These are phyloP conservation scores for Yponomeuta sedellus DNA, from an alignment of 2,888 invertebrate species.

Conservation along the genomic window DNA sequence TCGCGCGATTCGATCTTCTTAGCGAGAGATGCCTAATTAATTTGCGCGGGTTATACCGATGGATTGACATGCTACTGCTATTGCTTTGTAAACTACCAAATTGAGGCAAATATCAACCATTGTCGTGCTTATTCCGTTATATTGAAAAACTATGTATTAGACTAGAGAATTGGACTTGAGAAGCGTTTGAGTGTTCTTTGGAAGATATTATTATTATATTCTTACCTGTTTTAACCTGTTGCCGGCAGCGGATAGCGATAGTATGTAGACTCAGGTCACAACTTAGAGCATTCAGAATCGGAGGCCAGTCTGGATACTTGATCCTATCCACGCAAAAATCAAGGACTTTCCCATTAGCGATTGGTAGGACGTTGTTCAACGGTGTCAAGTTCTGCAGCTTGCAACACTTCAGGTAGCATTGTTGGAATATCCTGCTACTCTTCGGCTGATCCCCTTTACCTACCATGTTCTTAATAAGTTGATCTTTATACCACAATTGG, in stretches of 20 bases:
- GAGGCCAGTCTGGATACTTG: constrained; percentile 85
- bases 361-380: constrained; percentile 52
- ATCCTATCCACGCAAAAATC: constrained; percentile 86
- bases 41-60: too few species aligned
- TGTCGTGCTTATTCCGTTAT: too few species aligned
- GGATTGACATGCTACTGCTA: too few species aligned
- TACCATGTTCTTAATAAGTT: constrained; percentile 43
- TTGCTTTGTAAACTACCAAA: too few species aligned
- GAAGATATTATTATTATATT: too few species aligned
- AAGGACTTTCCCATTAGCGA: constrained; percentile 69
- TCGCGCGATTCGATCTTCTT: too few species aligned
- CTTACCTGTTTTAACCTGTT: constrained; percentile 61
- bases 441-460: constrained; percentile 59
- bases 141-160: too few species aligned
- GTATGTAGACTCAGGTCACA: constrained; percentile 83
- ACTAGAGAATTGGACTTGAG: too few species aligned
- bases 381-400: constrained; percentile 68
- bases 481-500: background rate
- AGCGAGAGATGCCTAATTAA: too few species aligned
- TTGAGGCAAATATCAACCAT: too few species aligned
- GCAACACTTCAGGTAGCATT: constrained; percentile 70
- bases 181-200: too few species aligned
- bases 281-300: constrained; percentile 83
- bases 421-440: constrained; percentile 65
- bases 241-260: constrained; percentile 80